These are phyloP conservation scores for Brachionus plicatilis DNA, from an alignment of 1,140 invertebrate species.

Conservation along the genomic window DNA sequence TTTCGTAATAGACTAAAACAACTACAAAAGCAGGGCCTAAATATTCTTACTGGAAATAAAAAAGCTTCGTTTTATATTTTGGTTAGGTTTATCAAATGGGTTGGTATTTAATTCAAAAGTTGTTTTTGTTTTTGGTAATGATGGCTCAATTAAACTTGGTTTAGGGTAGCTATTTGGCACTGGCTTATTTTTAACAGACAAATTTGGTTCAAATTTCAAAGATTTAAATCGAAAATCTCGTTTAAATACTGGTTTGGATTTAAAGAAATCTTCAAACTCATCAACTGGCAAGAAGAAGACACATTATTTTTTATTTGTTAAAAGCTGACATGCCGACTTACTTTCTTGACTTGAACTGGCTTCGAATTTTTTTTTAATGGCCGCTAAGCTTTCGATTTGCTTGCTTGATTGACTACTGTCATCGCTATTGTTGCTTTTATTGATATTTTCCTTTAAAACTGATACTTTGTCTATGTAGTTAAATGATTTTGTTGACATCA, in stretches of 20 bases:
- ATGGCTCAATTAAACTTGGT: background rate
- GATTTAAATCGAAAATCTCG: conserved; percentile 3
- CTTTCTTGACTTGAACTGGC: background rate
- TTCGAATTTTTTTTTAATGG: background rate
- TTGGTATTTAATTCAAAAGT: background rate
- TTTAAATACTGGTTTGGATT: conserved; percentile 4
- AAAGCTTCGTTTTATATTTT: background rate
- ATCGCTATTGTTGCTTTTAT: conserved; percentile 22
- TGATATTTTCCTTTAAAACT: conserved; percentile 10
- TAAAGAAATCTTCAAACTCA: conserved; percentile 24
- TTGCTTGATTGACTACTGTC: background rate
- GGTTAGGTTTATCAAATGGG: background rate
- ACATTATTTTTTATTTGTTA: background rate
- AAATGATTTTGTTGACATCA: background rate
- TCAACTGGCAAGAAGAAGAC: background rate
- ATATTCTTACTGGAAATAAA: background rate
- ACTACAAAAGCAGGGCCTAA: background rate
- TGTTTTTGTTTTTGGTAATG: background rate
- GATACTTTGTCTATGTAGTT: background rate
- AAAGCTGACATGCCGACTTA: background rate
- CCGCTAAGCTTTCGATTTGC: background rate
- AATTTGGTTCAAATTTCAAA: conserved; percentile 19
- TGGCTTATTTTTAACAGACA: background rate
- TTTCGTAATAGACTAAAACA: background rate
- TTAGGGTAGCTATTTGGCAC: background rate